These are phyloP conservation scores for Nephrocerus scutellatus DNA, from an alignment of 2,888 invertebrate genomes.

Conservation along the genomic window DNA sequence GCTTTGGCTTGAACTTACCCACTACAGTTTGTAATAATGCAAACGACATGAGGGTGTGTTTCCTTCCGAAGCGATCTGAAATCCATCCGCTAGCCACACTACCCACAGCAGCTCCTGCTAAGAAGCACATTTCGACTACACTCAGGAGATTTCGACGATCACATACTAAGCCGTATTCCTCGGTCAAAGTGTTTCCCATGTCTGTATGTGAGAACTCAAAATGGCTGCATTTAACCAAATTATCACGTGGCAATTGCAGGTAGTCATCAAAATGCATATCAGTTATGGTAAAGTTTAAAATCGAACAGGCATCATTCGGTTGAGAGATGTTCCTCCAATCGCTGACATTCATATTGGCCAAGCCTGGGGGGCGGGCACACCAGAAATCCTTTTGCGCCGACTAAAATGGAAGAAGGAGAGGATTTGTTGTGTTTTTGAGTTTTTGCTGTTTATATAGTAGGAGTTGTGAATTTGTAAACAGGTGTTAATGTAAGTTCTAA, in stretches of 20 bases:
- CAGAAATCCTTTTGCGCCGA: conserved; percentile 51
- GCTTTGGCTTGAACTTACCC: conserved; percentile 50
- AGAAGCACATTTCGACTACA: conserved; percentile 58
- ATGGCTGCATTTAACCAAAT: conserved; percentile 37
- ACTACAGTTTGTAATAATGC: conserved; percentile 52
- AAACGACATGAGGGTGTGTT: conserved; percentile 55
- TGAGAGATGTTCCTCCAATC: conserved; percentile 54
- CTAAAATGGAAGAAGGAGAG: conserved; percentile 39
- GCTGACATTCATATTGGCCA: conserved; percentile 40
- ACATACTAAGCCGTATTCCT: conserved; percentile 58
- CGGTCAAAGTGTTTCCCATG: conserved; percentile 51
- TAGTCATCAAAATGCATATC: conserved; percentile 13
- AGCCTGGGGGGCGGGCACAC: conserved; percentile 51
- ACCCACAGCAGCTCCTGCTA: conserved; percentile 58
- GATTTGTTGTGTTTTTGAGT: no score
- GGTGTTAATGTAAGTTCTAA: no score
- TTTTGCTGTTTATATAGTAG: no score
- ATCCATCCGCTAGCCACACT: conserved; percentile 60
- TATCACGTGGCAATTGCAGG: conserved; percentile 11
- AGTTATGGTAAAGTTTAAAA: conserved; percentile 37
- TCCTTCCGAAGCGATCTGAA: conserved; percentile 60
- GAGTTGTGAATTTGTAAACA: no score
- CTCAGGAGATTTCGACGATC: conserved; percentile 51
- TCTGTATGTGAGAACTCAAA: conserved; percentile 44
- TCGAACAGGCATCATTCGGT: conserved; percentile 47